phyloP scores from a whole-genome alignment of 2,888 invertebrate genomes.

The Abscondita cerata region DNA sequence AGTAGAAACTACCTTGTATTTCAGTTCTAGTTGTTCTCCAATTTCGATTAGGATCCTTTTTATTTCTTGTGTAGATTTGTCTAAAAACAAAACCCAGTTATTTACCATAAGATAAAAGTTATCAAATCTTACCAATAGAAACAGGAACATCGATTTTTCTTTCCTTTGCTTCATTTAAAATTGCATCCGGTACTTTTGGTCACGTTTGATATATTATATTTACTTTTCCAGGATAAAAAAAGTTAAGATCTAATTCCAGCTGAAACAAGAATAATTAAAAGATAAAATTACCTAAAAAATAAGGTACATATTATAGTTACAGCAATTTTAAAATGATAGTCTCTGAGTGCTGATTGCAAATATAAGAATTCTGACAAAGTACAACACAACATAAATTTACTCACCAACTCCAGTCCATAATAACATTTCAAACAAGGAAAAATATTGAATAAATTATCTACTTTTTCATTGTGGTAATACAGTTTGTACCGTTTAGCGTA shows the following conservation, averaged over 20 bases:
- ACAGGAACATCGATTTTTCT: background rate
- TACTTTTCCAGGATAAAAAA: background rate
- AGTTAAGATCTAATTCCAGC: slow-evolving; percentile 2
- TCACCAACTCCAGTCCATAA: no score
- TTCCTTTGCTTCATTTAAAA: background rate
- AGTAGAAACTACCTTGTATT: slow-evolving; percentile 21
- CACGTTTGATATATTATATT: slow-evolving; percentile 1
- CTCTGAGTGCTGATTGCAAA: no score
- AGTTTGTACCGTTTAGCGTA: no score
- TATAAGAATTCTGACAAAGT: no score
- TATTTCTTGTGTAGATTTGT: background rate
- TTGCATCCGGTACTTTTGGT: background rate
- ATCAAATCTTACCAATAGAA: background rate
- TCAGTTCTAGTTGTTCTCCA: slow-evolving; percentile 24
- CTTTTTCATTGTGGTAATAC: no score
- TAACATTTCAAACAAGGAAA: no score
- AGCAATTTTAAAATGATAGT: no score
- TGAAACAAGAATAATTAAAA: background rate
- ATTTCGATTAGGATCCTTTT: slow-evolving; percentile 8
- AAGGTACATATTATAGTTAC: no score
- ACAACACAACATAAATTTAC: no score
- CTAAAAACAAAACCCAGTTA: background rate
- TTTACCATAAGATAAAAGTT: background rate
- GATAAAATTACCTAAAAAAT: no score
- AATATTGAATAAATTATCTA: no score